These are phyloP conservation scores for Collichthys lucidus DNA, from an alignment of 2,113 vertebrate genomes.

Conservation along the genomic window DNA sequence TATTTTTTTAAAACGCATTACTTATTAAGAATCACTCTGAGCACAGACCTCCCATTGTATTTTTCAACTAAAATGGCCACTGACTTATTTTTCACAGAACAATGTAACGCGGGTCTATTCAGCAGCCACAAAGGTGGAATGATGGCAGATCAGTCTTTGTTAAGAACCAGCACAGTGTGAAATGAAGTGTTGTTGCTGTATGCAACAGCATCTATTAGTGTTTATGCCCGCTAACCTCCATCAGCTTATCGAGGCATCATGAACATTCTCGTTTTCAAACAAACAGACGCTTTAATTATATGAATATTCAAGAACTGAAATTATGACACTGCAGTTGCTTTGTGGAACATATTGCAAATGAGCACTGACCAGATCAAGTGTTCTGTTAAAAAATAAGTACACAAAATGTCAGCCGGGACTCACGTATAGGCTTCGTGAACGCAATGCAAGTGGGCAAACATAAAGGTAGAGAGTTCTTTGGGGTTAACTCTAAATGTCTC, in stretches of 20 bases:
- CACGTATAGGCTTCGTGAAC: background rate
- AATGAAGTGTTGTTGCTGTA: constrained; percentile 69
- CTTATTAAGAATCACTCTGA: constrained; percentile 44
- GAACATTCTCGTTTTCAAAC: constrained; percentile 36
- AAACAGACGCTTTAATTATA: constrained; percentile 37
- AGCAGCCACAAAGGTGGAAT: constrained; percentile 59
- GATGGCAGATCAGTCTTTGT: constrained; percentile 72
- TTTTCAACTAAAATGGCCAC: constrained; percentile 31
- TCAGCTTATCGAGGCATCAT: constrained; percentile 61
- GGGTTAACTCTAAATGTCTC: background rate
- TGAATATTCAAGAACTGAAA: constrained; percentile 54
- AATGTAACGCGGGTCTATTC: constrained; percentile 46
- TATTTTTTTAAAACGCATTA: constrained; percentile 44
- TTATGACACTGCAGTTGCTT: constrained; percentile 8
- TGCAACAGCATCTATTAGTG: constrained; percentile 53
- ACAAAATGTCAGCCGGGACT: constrained; percentile 11
- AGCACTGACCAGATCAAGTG: constrained; percentile 7
- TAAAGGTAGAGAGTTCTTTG: background rate
- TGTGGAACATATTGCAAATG: constrained; percentile 18
- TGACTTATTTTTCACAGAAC: constrained; percentile 52
- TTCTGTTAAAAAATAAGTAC: constrained; percentile 1
- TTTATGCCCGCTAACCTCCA: constrained; percentile 59
- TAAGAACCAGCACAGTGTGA: constrained; percentile 69
- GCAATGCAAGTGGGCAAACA: background rate
- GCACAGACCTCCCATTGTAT: constrained; percentile 36